Conservation (phyloP, 2,113 vertebrate species). For the Lota lota region DNA sequence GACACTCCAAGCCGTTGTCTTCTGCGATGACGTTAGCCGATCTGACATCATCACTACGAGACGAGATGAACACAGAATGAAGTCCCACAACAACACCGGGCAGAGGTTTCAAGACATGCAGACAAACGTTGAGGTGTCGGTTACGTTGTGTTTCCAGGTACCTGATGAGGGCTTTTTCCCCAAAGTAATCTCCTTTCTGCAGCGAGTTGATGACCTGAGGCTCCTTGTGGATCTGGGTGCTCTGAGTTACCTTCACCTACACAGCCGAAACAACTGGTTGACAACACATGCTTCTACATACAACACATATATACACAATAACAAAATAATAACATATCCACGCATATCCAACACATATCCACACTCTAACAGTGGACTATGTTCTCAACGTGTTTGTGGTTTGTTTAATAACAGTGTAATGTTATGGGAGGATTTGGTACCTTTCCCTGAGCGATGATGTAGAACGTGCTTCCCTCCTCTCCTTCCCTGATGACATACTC, state of each 20-base stretch:
- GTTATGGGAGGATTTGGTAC: constrained; percentile 38
- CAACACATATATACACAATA: too few relatives aligned
- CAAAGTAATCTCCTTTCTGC: constrained; percentile 76
- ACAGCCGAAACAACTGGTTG: background rate
- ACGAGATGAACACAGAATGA: constrained; percentile 23
- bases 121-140: background rate
- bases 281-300: too few relatives aligned
- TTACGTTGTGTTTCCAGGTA: constrained; percentile 20
- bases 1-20: constrained; percentile 75
- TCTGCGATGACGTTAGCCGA: constrained; percentile 78
- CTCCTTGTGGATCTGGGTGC: constrained; percentile 54
- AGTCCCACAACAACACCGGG: background rate
- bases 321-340: too few relatives aligned
- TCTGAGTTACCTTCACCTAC: constrained; percentile 77
- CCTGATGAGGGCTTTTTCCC: constrained; percentile 78
- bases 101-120: background rate
- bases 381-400: too few relatives aligned
- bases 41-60: constrained; percentile 69
- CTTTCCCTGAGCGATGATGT: constrained; percentile 78
- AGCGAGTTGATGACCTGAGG: constrained; percentile 74
- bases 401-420: too few relatives aligned
- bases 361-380: too few relatives aligned
- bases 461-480: constrained; percentile 78
- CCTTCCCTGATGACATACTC: constrained; percentile 76
- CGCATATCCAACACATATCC: too few relatives aligned